A percentile compares a stretch with the other conserved stretches of the same genome.
Conservation (phyloP, 2,113 vertebrate genomes). For the Microcebus lehilahytsara region DNA sequence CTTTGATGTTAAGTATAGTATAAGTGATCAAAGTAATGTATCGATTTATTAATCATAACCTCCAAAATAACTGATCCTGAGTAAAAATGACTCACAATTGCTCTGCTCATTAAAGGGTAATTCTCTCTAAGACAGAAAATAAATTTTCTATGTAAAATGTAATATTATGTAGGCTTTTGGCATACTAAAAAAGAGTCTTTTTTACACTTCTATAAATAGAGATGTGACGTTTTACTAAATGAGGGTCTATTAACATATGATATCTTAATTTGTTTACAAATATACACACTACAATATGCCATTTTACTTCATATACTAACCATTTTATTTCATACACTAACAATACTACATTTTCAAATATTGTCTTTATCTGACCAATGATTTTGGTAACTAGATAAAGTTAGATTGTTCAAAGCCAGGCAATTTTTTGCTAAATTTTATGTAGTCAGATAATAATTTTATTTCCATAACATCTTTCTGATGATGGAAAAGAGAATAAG, state of each 20-base stretch:
- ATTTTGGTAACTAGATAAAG: not conserved
- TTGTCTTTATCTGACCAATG: not conserved
- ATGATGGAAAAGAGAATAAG: not conserved
- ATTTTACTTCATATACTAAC: not conserved
- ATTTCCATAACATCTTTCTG: not conserved
- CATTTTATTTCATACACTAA: not conserved
- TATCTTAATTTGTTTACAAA: not conserved
- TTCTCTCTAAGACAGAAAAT: not conserved
- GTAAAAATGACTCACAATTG: not conserved
- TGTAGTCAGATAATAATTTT: not conserved
- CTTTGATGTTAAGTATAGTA: not conserved
- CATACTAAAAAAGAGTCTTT: not conserved
- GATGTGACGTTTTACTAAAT: not conserved
- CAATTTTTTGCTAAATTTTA: not conserved
- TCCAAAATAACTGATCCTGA: not conserved
- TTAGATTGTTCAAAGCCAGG: not conserved
- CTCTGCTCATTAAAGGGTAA: not conserved
- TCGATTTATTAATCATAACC: not conserved
- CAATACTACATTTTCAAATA: not conserved
- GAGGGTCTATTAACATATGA: not conserved
- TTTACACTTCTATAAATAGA: not conserved
- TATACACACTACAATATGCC: not conserved
- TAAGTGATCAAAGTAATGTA: not conserved
- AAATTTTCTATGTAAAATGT: not conserved
- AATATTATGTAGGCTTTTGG: not conserved